A percentile compares a stretch with the other conserved stretches of the same genome.
Evolutionary conservation across 2,888 invertebrate genomes (phyloP).

Genomic region (Drosophila tripunctata): DNA sequence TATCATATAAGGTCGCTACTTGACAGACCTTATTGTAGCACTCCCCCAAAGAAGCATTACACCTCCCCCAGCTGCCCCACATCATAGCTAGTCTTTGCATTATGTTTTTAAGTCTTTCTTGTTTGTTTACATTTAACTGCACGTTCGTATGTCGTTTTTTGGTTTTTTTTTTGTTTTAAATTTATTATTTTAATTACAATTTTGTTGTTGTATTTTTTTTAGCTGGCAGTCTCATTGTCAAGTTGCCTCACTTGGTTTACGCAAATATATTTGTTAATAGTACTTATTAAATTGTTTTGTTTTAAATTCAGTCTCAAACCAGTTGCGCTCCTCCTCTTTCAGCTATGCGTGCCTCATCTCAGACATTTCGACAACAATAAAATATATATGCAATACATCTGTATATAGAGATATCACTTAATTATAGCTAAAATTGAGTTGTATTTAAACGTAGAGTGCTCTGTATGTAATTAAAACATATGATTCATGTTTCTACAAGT

Average conservation of each 20-base stretch:
- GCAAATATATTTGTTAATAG: slow-evolving; percentile 28
- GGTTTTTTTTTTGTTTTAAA: slow-evolving; percentile 24
- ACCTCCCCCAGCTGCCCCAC: background rate
- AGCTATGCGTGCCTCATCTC: slow-evolving; percentile 6
- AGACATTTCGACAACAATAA: slow-evolving; percentile 1
- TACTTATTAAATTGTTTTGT: slow-evolving; percentile 3
- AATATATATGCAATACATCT: background rate
- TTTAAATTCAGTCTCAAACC: background rate
- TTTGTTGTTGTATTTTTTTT: slow-evolving; percentile 27
- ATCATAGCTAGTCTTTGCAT: slow-evolving; percentile 1
- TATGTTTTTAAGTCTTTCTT: slow-evolving; percentile 24
- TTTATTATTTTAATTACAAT: slow-evolving; percentile 53
- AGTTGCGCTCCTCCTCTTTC: slow-evolving; percentile 1
- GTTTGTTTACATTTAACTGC: slow-evolving; percentile 46
- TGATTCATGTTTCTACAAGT: background rate
- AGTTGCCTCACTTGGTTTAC: slow-evolving; percentile 38
- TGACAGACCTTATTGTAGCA: slow-evolving; percentile 66
- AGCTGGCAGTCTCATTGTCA: slow-evolving; percentile 65
- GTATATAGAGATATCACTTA: too few relatives aligned
- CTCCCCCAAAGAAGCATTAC: too few relatives aligned
- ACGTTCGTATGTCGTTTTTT: slow-evolving; percentile 35
- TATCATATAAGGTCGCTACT: slow-evolving; percentile 75
- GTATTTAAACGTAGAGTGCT: slow-evolving; percentile 33
- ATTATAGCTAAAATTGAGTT: slow-evolving; percentile 37
- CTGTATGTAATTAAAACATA: background rate